These are phyloP conservation scores for Nemapogon koenigi DNA, from an alignment of 2,888 invertebrate species.

Conservation along the genomic window DNA sequence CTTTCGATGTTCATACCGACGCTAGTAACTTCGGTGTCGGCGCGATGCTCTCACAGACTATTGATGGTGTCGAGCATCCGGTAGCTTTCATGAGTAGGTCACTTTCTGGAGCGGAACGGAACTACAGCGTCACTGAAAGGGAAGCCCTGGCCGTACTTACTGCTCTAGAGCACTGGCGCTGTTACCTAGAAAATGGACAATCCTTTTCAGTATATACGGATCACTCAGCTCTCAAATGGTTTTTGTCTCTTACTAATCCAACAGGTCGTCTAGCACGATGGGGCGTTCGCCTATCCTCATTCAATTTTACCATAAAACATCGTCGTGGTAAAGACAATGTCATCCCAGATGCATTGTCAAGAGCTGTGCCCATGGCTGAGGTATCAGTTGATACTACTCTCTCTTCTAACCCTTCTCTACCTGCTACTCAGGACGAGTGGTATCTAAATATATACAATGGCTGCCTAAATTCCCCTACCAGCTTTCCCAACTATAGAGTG, in stretches of 20 bases:
- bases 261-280: slow-evolving; percentile 8
- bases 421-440: too few species aligned
- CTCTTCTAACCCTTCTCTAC: too few species aligned
- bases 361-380: slow-evolving; percentile 9
- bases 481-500: slow-evolving; percentile 10
- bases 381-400: slow-evolving; percentile 7
- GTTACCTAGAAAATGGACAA: slow-evolving; percentile 20
- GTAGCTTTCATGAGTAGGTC: slow-evolving; percentile 17
- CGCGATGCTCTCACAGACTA: slow-evolving; percentile 9
- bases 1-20: slow-evolving; percentile 12
- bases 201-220: slow-evolving; percentile 19
- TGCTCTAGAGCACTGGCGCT: slow-evolving; percentile 22
- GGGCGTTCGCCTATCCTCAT: slow-evolving; percentile 8
- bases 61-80: slow-evolving; percentile 6
- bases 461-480: slow-evolving; percentile 4
- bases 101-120: slow-evolving; percentile 4
- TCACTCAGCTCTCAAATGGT: slow-evolving; percentile 19
- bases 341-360: slow-evolving; percentile 13
- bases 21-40: slow-evolving; percentile 9
- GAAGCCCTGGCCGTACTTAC: slow-evolving; percentile 20
- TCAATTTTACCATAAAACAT: slow-evolving; percentile 12
- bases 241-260: slow-evolving; percentile 8
- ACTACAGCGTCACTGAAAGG: slow-evolving; percentile 20
- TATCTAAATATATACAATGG: slow-evolving; percentile 11
- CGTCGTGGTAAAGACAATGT: slow-evolving; percentile 10